Base-by-base conservation (phyloP, 1,140 invertebrate species). In the Apis cerana region DNA sequence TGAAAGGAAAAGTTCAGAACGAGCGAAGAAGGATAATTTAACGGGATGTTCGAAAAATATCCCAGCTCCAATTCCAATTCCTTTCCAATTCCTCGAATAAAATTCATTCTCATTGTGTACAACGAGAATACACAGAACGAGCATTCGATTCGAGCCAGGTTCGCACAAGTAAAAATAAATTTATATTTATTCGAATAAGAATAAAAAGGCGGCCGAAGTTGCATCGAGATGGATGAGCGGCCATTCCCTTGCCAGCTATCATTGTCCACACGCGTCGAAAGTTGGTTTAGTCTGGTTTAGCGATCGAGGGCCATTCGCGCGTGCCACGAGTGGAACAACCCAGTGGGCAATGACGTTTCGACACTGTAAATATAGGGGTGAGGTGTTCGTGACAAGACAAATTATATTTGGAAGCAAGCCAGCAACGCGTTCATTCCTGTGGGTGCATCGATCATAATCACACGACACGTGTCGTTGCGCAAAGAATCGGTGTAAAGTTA, bases 401-500 rank as follows among this genome's bases (percentile, higher is more conserved):
- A 61, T 77, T 82, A 48, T 82, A 54, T 82, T 69, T 82, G 85
- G 85, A 78, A 61, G 27, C 58, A 13, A n/a, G 85, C 85, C 85
- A 87, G 64, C 13, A 3, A 54, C 27, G 58, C 84, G 65, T 78
- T 87, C 58, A 67, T 85, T 83, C 75, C 59, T 64, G 54, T 64
- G 33, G n/a, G 54, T 9, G 19, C 21, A 23, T 70, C 65, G 17
- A 27, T 52, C 50, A 13, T n/a, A 21, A 12, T 23, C n/a, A 2
- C 12, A 69, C 67, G 21, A 50, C 19, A 27, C 27, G 27, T 27
- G 19, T 48, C 21, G 21, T 8, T n/a, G 12, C 17, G 33, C 19
- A 2, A 43, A 23, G 27, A 27, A 1, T 27, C 1, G 27, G 27
- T 27, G 27, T 27, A 27, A 1, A 33, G 2, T 33, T 33, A 33